A percentile compares a stretch with the other conserved stretches of the same genome.
phyloP scores from a whole-genome alignment of 1,140 invertebrate genomes.

The Nasonia longicornis region DNA sequence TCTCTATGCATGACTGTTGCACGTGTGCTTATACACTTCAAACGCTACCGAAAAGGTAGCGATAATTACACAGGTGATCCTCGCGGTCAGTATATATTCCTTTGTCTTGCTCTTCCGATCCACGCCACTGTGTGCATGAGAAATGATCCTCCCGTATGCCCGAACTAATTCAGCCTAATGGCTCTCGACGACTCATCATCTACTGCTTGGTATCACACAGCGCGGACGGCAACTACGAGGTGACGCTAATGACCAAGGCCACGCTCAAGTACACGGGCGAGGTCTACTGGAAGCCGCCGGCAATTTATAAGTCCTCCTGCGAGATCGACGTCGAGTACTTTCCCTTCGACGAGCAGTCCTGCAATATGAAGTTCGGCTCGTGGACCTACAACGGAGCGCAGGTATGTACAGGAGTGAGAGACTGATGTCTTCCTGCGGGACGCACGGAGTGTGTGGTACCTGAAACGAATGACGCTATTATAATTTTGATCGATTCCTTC shows the following conservation, averaged over 20 bases:
- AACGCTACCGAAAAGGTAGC: too few relatives aligned
- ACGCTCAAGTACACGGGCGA: conserved; percentile 90
- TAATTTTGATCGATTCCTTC: conserved; percentile 47
- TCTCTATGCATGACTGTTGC: not conserved
- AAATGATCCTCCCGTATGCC: not conserved
- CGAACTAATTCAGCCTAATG: not conserved
- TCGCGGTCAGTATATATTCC: not conserved
- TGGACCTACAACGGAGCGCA: conserved; percentile 94
- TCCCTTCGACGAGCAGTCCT: conserved; percentile 93
- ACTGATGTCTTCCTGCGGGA: not conserved
- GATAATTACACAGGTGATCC: too few relatives aligned
- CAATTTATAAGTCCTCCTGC: conserved; percentile 98
- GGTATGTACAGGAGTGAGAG: conserved; percentile 67
- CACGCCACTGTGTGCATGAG: not conserved
- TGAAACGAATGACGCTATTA: too few relatives aligned
- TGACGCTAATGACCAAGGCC: conserved; percentile 96
- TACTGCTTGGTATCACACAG: conserved; percentile 64
- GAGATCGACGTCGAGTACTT: conserved; percentile 97
- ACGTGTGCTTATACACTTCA: too few relatives aligned
- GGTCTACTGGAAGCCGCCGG: conserved; percentile 97
- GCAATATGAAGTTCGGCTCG: conserved; percentile 95
- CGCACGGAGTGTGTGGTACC: too few relatives aligned
- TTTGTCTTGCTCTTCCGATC: not conserved
- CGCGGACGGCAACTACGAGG: conserved; percentile 97
- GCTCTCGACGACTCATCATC: not conserved